phyloP scores from a whole-genome alignment of 2,113 vertebrate species.

The Ctenomys sociabilis region DNA sequence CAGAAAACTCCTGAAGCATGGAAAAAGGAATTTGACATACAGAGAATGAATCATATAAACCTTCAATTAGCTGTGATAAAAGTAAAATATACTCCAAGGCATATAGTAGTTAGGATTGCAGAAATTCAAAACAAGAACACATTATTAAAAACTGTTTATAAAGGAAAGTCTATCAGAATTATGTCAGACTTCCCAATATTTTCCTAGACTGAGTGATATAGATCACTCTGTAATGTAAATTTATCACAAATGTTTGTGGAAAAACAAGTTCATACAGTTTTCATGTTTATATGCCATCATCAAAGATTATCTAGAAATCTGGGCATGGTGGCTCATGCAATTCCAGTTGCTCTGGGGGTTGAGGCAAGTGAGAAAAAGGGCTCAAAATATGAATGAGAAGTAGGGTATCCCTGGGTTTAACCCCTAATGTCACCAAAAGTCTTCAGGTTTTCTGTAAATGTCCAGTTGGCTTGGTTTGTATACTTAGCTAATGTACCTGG shows the following conservation, averaged over 20 bases:
- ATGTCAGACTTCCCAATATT: background rate
- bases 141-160: background rate
- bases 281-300: conserved; percentile 23
- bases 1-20: background rate
- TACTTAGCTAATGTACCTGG: background rate
- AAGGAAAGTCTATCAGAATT: background rate
- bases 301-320: background rate
- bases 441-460: background rate
- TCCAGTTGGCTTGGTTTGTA: background rate
- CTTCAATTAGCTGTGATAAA: background rate
- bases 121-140: background rate
- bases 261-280: conserved; percentile 15
- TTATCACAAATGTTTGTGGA: conserved; percentile 18
- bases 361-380: background rate
- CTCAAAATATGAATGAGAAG: background rate
- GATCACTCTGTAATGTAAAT: background rate
- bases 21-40: background rate
- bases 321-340: background rate
- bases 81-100: background rate
- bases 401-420: background rate
- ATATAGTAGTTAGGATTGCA: background rate
- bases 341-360: background rate
- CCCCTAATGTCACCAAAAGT: background rate
- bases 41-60: background rate
- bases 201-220: background rate